A percentile compares a stretch with the other conserved stretches of the same genome.
phyloP scores from a whole-genome alignment of 2,888 invertebrate genomes.

The Diaperis boleti region DNA sequence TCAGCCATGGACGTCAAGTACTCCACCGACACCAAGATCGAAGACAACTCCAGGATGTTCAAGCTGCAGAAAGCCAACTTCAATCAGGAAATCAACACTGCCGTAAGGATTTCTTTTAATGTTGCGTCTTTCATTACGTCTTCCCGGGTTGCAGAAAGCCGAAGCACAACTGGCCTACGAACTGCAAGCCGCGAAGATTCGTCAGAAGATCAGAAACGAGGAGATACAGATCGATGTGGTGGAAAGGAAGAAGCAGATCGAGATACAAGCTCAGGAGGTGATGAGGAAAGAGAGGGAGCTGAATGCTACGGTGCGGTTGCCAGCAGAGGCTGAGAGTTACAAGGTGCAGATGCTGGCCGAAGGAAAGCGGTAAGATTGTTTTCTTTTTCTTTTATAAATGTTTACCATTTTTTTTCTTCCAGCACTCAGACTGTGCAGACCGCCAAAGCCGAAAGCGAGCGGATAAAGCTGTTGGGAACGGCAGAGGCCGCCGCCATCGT shows the following conservation, averaged over 20 bases:
- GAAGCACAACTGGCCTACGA: constrained; percentile 97
- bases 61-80: constrained; percentile 97
- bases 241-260: constrained; percentile 94
- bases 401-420: constrained; percentile 46
- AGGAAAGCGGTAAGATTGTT: constrained; percentile 87
- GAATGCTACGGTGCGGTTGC: constrained; percentile 87
- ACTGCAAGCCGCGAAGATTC: constrained; percentile 95
- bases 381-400: constrained; percentile 41
- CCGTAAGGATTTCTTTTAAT: constrained; percentile 72
- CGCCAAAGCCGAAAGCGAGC: constrained; percentile 93
- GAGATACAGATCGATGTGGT: constrained; percentile 98
- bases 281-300: constrained; percentile 92
- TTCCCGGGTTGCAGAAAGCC: constrained; percentile 84
- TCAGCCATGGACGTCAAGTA: constrained; percentile 97
- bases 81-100: constrained; percentile 97
- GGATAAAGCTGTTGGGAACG: constrained; percentile 88
- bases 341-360: constrained; percentile 91
- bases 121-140: constrained; percentile 45
- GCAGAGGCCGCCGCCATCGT: constrained; percentile 94
- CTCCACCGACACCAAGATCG: constrained; percentile 95
- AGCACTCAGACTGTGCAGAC: constrained; percentile 93
- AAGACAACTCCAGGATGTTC: constrained; percentile 92
- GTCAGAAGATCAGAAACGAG: constrained; percentile 95
- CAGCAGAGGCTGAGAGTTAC: constrained; percentile 96
- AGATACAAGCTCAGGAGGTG: constrained; percentile 96